A percentile compares a stretch with the other conserved stretches of the same genome.
These are phyloP conservation scores for Plodia interpunctella DNA, from an alignment of 1,140 invertebrate species.

Conservation along the genomic window DNA sequence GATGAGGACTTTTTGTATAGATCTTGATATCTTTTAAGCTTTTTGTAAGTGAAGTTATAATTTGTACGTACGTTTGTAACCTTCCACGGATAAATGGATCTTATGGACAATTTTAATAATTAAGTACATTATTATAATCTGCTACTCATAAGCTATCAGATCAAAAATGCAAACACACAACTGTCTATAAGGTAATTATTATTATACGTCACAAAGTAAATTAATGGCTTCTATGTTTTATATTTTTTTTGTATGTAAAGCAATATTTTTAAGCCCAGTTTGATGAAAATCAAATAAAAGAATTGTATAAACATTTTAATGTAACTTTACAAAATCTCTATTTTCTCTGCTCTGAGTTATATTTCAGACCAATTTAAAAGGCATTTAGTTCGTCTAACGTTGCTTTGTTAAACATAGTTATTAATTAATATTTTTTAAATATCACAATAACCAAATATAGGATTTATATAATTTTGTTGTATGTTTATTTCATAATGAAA, in stretches of 20 bases:
- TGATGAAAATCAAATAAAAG: slow-evolving; percentile 30
- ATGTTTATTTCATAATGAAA: slow-evolving; percentile 18
- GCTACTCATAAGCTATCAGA: no score
- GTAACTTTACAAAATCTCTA: slow-evolving; percentile 61
- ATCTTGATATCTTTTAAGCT: no score
- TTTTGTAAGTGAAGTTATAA: no score
- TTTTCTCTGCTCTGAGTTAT: slow-evolving; percentile 38
- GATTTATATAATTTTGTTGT: slow-evolving; percentile 10
- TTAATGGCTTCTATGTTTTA: no score
- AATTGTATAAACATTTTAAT: slow-evolving; percentile 50
- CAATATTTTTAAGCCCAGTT: neutral
- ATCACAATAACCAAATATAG: slow-evolving; percentile 23
- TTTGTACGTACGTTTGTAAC: no score
- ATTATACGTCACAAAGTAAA: no score
- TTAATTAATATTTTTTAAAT: neutral
- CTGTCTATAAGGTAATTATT: no score
- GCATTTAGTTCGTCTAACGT: neutral
- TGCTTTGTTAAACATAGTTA: neutral
- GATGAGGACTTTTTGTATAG: no score
- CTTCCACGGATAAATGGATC: no score
- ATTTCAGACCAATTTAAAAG: slow-evolving; percentile 45
- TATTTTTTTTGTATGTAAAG: neutral
- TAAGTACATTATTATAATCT: no score
- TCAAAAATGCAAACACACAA: no score
- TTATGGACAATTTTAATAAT: no score